Percentiles rank a stretch among this genome's conserved stretches.
Conservation (phyloP, 1,140 invertebrate genomes). For the Zaprionus taronus region DNA sequence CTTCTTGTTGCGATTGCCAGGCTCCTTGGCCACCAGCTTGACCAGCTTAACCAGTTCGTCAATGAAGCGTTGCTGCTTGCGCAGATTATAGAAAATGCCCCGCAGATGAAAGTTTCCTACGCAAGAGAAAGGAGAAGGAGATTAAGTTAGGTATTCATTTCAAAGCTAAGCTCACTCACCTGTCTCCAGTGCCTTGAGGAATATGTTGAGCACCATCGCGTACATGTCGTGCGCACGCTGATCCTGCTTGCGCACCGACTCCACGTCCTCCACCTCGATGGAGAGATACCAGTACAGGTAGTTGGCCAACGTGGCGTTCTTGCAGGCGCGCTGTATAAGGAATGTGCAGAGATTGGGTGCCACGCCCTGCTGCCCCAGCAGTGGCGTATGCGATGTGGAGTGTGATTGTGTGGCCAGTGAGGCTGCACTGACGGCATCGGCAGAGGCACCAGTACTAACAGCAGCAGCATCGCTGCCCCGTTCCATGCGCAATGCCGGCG, state of each 20-base stretch:
- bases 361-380: constrained; percentile 74
- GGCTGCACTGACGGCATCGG: background rate
- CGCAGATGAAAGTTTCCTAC: constrained; percentile 85
- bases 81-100: constrained; percentile 89
- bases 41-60: constrained; percentile 96
- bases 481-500: constrained; percentile 21
- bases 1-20: constrained; percentile 96
- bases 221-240: constrained; percentile 93
- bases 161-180: constrained; percentile 40
- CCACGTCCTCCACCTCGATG: constrained; percentile 95
- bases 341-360: constrained; percentile 93
- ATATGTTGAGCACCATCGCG: constrained; percentile 93
- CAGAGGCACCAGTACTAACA: background rate
- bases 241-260: constrained; percentile 89
- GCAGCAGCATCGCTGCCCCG: constrained; percentile 17
- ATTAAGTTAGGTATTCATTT: background rate
- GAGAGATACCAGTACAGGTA: constrained; percentile 99
- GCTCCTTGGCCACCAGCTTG: constrained; percentile 95
- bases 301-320: constrained; percentile 95
- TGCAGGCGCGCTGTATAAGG: constrained; percentile 94
- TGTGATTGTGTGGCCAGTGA: constrained; percentile 54
- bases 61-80: constrained; percentile 95
- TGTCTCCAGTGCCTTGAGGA: constrained; percentile 89
- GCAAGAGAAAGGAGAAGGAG: background rate
- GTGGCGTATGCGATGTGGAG: constrained; percentile 85